phyloP scores from a whole-genome alignment of 2,113 vertebrate species.

The Sceloporus tristichus region DNA sequence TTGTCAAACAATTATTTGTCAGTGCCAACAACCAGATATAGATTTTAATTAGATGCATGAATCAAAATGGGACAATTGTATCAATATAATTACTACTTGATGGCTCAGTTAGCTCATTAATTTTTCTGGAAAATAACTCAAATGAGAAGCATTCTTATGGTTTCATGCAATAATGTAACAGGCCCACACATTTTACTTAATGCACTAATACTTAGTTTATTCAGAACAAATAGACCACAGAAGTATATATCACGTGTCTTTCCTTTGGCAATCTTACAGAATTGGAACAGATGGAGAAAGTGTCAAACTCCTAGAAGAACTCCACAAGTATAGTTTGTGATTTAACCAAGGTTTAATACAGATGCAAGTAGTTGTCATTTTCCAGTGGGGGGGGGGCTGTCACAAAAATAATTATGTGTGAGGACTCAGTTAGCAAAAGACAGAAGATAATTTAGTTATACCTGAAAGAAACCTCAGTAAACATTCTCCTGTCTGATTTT shows the following conservation, averaged over 20 bases:
- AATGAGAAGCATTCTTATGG: background rate
- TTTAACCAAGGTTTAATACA: background rate
- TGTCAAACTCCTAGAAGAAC: background rate
- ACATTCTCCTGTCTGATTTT: no score
- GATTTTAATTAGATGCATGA: constrained; percentile 8
- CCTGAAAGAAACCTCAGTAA: no score
- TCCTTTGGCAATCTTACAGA: background rate
- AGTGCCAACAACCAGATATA: no score
- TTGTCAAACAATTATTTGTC: background rate
- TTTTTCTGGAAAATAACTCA: background rate
- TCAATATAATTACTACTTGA: background rate
- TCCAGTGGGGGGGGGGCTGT: background rate
- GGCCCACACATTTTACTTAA: background rate
- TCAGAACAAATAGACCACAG: background rate
- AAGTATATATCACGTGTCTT: background rate
- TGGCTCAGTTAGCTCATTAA: background rate
- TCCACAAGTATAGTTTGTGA: background rate
- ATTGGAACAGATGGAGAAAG: background rate
- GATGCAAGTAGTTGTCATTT: background rate
- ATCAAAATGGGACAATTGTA: background rate
- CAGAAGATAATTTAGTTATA: background rate
- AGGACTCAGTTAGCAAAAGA: background rate
- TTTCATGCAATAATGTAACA: background rate
- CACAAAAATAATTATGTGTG: background rate
- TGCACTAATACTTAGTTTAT: background rate